These are phyloP conservation scores for Cynaeus angustus DNA, from an alignment of 2,888 invertebrate genomes.

Conservation along the genomic window DNA sequence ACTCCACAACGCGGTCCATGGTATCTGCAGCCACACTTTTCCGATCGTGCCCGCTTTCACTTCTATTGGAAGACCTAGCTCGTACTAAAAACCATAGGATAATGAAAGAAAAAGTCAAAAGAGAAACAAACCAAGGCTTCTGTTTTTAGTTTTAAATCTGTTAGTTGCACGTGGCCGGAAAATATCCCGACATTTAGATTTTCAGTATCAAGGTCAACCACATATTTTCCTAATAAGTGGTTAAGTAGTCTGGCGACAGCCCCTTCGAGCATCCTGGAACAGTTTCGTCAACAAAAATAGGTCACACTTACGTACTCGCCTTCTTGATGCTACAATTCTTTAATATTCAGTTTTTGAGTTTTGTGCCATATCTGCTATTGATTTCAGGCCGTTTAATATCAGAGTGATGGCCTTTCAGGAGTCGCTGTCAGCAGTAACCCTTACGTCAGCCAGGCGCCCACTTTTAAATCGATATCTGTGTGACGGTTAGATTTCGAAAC, in stretches of 20 bases:
- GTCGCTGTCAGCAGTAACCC: slow-evolving; percentile 55
- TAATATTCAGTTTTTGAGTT: slow-evolving; percentile 13
- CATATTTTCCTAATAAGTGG: slow-evolving; percentile 86
- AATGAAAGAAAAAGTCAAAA: neutral
- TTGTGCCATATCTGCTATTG: slow-evolving; percentile 49
- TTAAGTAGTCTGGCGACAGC: slow-evolving; percentile 86
- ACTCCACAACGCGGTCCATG: slow-evolving; percentile 85
- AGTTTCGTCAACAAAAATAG: neutral
- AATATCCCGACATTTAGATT: slow-evolving; percentile 89
- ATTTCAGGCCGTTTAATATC: slow-evolving; percentile 53
- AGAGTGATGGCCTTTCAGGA: slow-evolving; percentile 52
- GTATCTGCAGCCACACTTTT: slow-evolving; percentile 82
- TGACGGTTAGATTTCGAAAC: slow-evolving; percentile 16
- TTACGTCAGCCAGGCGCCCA: slow-evolving; percentile 57
- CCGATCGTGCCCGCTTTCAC: slow-evolving; percentile 88
- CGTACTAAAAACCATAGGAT: slow-evolving; percentile 77
- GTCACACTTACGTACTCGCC: neutral
- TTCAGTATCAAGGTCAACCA: slow-evolving; percentile 87
- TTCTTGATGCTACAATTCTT: neutral
- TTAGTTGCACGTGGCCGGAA: slow-evolving; percentile 85
- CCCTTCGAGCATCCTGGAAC: slow-evolving; percentile 81
- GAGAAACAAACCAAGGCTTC: slow-evolving; percentile 84
- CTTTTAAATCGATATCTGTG: slow-evolving; percentile 59
- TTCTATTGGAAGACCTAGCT: slow-evolving; percentile 86
- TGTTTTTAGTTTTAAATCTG: slow-evolving; percentile 84